Conservation (phyloP, 2,113 vertebrate species). For the Gavia stellata region DNA sequence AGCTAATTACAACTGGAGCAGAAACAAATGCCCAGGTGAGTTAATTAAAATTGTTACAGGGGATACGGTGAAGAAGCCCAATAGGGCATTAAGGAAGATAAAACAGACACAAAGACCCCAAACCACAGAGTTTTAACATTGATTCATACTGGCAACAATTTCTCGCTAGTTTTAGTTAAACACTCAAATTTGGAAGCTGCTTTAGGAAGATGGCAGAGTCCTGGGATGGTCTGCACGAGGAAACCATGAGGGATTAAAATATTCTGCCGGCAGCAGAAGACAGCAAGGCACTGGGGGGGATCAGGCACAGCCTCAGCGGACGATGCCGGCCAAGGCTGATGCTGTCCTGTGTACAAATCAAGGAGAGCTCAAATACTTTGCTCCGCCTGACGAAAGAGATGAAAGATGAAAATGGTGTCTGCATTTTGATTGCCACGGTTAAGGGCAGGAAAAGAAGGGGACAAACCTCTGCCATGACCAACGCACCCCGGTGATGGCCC, state of each 20-base stretch:
- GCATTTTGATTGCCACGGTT: neutral
- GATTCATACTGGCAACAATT: neutral
- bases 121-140: rapidly evolving
- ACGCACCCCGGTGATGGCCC: neutral
- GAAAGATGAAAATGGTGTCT: neutral
- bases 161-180: neutral
- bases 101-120: neutral
- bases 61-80: neutral
- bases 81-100: neutral
- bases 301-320: neutral
- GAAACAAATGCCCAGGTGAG: neutral
- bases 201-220: neutral
- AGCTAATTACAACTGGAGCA: neutral
- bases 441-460: neutral
- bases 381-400: neutral
- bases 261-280: neutral
- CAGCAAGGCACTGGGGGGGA: neutral
- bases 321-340: neutral
- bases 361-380: neutral
- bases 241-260: neutral
- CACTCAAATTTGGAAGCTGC: neutral
- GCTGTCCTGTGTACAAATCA: neutral
- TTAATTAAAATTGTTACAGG: neutral
- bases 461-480: rapidly evolving
- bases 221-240: neutral